Conservation (phyloP, 2,113 vertebrate species). For the Falcunculus frontatus region DNA sequence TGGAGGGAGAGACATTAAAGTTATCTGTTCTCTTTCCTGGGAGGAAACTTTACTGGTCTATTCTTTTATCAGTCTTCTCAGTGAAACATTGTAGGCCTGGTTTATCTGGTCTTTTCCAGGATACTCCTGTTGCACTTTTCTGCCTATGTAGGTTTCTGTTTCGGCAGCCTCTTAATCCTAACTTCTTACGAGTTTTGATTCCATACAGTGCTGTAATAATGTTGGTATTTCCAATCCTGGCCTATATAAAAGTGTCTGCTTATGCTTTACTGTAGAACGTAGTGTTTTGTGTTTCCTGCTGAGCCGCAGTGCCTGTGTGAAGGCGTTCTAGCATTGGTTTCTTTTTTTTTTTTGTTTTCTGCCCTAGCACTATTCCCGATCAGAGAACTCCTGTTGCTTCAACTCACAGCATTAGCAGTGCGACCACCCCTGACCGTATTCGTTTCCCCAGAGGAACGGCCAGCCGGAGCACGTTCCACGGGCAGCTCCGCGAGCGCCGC, state of each 20-base stretch:
- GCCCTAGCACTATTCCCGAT: slow-evolving; percentile 78
- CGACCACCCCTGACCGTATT: slow-evolving; percentile 87
- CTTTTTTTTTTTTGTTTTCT: background rate
- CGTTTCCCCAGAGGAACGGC: slow-evolving; percentile 93
- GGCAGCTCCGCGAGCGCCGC: slow-evolving; percentile 91
- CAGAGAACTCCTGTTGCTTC: slow-evolving; percentile 91
- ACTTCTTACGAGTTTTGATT: slow-evolving; percentile 25
- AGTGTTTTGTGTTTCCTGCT: slow-evolving; percentile 26
- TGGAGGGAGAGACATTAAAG: slow-evolving; percentile 16
- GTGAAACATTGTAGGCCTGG: background rate
- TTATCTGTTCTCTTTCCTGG: slow-evolving; percentile 31
- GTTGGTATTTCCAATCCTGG: slow-evolving; percentile 1
- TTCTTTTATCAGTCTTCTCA: slow-evolving; percentile 46
- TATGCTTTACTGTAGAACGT: background rate
- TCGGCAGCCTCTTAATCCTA: slow-evolving; percentile 47
- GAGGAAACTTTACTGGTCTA: background rate
- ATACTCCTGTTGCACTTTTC: slow-evolving; percentile 1
- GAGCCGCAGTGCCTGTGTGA: background rate
- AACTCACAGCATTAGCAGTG: slow-evolving; percentile 91
- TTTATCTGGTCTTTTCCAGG: slow-evolving; percentile 10
- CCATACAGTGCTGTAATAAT: slow-evolving; percentile 23
- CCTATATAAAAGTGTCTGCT: slow-evolving; percentile 19
- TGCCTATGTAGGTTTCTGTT: slow-evolving; percentile 28
- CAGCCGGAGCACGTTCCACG: slow-evolving; percentile 96
- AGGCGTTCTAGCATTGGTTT: background rate